Evolutionary conservation across 1,140 invertebrate genomes (phyloP), one percentile per base, ranked within the genome.

Genomic region (Drosophila pandora): DNA sequence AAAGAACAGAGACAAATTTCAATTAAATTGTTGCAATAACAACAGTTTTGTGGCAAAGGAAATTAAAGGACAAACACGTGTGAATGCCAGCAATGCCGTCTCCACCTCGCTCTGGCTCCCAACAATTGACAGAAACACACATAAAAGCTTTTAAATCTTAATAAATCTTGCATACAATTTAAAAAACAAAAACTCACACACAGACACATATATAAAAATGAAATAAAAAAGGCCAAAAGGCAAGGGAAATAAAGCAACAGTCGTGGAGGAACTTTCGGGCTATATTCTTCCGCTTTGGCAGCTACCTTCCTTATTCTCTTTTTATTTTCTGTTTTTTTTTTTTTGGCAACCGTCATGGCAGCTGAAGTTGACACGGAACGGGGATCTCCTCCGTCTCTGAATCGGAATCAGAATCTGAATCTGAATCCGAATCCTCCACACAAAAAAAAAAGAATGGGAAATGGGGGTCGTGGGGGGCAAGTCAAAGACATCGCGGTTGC

Each of bases 121-220:
- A 60, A 59, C 71, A 87, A 87, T 87, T 84, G 84, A 84, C 84
- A 79, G 80, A 56, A 65, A 76, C 85, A 90, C 78, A 90, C 78
- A 90, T 81, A 90, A 90, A 90, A 81, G 85, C 85, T 90, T 90
- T 90, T 90, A 90, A 90, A 81, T 90, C 85, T 90, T 90, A 90
- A 90, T 90, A 90, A 90, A 90, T 90, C 85, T 90, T 90, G 85
- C 85, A 90, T 90, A 85, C 74, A 89, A 89, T 85, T 89, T 84
- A 62, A 76, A 80, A 88, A 83, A 88, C 12, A 37, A 37, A 37
- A 34, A 34, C 32, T 32, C 37, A 3, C 6, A 41, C 54, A 52
- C 53, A 62, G 37, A 53, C 54, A 72, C 0, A 28, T 28, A 67
- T 59, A 80, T 22, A 54, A 8, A 25, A 13, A 21, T 2, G 13